A percentile compares a stretch with the other conserved stretches of the same genome.
These are phyloP conservation scores for Harmothoe impar DNA, from an alignment of 2,888 invertebrate genomes.

Conservation along the genomic window DNA sequence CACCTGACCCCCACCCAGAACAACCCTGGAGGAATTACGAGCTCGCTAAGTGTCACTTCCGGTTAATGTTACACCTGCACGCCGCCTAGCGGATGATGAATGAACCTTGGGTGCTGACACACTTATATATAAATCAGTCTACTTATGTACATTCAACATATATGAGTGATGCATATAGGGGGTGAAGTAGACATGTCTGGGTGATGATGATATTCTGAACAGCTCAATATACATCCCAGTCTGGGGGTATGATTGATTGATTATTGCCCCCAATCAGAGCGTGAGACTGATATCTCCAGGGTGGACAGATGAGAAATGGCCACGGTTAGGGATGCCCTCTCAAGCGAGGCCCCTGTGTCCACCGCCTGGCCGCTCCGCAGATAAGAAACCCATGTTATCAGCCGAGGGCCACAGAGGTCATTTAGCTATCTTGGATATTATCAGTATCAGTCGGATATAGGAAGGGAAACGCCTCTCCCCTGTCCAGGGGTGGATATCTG, in stretches of 20 bases:
- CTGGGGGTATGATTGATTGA: not conserved
- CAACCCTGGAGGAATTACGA: slow-evolving; percentile 35
- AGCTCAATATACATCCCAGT: not conserved
- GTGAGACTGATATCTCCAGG: not conserved
- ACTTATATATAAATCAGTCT: too few relatives aligned
- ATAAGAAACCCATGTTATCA: not conserved
- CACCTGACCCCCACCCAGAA: not conserved
- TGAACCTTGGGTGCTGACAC: not conserved
- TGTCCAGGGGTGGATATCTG: too few relatives aligned
- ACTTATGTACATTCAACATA: too few relatives aligned
- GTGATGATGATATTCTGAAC: not conserved
- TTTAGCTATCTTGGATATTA: slow-evolving; percentile 14
- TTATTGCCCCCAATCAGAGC: not conserved
- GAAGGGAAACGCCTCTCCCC: too few relatives aligned
- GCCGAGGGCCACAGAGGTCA: not conserved
- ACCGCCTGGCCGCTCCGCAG: not conserved
- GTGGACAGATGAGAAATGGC: not conserved
- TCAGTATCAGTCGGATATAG: not conserved
- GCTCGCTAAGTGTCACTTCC: slow-evolving; percentile 17
- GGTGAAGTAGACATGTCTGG: not conserved
- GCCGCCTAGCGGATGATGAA: not conserved
- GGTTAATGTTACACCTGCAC: slow-evolving; percentile 22
- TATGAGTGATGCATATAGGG: too few relatives aligned
- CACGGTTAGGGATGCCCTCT: not conserved
- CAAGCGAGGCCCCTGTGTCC: not conserved